A percentile compares a stretch with the other conserved stretches of the same genome.
Evolutionary conservation across 2,113 vertebrate genomes (phyloP).

Genomic region (Apodemus speciosus): DNA sequence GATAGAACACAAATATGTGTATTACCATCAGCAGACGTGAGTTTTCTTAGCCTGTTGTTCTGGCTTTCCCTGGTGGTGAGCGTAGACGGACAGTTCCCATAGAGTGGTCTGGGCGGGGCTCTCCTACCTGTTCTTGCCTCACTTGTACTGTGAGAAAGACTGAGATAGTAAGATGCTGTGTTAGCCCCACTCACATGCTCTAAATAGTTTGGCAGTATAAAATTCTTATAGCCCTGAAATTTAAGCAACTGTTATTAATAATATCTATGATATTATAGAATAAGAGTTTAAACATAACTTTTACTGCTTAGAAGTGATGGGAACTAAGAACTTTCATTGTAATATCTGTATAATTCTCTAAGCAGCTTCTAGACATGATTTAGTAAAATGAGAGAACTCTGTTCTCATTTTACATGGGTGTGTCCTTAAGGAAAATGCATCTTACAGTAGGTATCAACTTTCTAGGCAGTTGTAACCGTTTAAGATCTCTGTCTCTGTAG

Average conservation of each 20-base stretch:
- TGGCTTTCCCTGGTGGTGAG: neutral
- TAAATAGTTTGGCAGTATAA: slow-evolving; percentile 50
- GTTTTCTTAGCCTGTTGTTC: neutral
- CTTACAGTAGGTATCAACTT: neutral
- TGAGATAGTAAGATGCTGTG: neutral
- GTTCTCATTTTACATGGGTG: neutral
- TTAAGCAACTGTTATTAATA: slow-evolving; percentile 30
- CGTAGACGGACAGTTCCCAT: neutral
- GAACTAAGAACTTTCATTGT: neutral
- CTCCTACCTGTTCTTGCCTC: neutral
- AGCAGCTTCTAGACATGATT: slow-evolving; percentile 18
- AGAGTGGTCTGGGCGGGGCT: neutral
- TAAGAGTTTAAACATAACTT: slow-evolving; percentile 39
- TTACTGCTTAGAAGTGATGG: neutral
- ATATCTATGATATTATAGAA: slow-evolving; percentile 37
- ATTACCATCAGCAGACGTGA: neutral
- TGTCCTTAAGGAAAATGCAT: neutral
- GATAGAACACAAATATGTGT: neutral
- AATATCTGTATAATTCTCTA: neutral
- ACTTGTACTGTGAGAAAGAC: neutral
- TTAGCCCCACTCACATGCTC: neutral
- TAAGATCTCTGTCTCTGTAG: slow-evolving; percentile 36
- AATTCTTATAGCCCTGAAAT: neutral
- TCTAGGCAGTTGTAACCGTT: neutral
- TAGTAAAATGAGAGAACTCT: slow-evolving; percentile 26